Conservation (phyloP, 1,140 invertebrate genomes). For the Planococcus citri region DNA sequence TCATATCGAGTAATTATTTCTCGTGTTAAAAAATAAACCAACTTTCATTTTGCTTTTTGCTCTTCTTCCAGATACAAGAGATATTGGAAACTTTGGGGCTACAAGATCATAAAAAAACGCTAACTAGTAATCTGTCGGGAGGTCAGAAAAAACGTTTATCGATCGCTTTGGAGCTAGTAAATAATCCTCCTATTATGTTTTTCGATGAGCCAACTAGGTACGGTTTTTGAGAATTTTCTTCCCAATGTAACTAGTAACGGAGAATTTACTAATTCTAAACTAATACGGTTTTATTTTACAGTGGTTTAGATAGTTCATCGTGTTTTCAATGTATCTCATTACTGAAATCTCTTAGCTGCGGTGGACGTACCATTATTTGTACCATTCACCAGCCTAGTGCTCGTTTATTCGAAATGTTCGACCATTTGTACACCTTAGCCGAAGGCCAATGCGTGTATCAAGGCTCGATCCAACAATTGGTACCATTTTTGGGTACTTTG, state of each 20-base stretch:
- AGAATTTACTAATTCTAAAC: no score
- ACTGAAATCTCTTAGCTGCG: conserved; percentile 64
- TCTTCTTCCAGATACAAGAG: conserved; percentile 60
- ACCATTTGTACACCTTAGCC: conserved; percentile 80
- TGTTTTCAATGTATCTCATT: conserved; percentile 76
- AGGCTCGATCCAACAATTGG: conserved; percentile 55
- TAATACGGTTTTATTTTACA: conserved; percentile 42
- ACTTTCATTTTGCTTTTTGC: no score
- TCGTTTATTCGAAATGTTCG: conserved; percentile 90
- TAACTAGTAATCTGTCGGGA: conserved; percentile 81
- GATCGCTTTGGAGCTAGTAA: conserved; percentile 89
- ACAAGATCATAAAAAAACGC: conserved; percentile 70
- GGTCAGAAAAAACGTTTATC: conserved; percentile 92
- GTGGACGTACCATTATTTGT: conserved; percentile 82
- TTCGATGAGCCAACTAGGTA: conserved; percentile 91
- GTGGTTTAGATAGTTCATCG: conserved; percentile 81
- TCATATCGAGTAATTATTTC: no score
- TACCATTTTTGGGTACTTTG: conserved; percentile 68
- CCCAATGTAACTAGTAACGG: no score
- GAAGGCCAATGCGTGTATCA: conserved; percentile 80
- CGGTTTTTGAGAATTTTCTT: conserved; percentile 22
- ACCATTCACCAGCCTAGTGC: conserved; percentile 96
- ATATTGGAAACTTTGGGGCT: conserved; percentile 81
- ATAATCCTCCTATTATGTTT: conserved; percentile 94
- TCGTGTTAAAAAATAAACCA: no score